phyloP scores from a whole-genome alignment of 2,113 vertebrate species.

The Centropus bengalensis region DNA sequence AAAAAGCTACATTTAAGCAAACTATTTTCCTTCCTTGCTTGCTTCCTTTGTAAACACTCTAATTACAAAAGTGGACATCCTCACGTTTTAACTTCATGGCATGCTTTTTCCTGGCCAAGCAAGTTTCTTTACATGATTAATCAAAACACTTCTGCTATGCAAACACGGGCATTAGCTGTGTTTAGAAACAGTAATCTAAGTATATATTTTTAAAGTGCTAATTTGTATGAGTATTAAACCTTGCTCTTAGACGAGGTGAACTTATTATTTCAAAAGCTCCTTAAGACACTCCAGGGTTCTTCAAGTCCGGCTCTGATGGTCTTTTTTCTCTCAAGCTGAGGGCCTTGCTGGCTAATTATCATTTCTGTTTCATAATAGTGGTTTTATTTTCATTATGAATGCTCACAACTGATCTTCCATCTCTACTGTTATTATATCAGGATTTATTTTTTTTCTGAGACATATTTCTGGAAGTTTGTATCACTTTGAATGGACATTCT shows the following conservation, averaged over 20 bases:
- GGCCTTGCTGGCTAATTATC: neutral
- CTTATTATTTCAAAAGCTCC: neutral
- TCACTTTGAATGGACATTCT: neutral
- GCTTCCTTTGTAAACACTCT: neutral
- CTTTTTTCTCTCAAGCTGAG: neutral
- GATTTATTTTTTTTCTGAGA: neutral
- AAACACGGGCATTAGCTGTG: neutral
- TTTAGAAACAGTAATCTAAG: neutral
- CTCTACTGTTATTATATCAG: neutral
- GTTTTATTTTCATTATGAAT: neutral
- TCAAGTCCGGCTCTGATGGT: neutral
- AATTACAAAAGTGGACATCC: neutral
- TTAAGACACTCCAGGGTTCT: neutral
- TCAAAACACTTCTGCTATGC: neutral
- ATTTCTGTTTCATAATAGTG: neutral
- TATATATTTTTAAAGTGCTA: neutral
- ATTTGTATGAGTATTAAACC: neutral
- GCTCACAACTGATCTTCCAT: neutral
- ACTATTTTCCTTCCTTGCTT: neutral
- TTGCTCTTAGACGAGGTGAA: neutral
- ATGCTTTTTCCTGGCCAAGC: neutral
- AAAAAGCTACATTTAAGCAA: neutral
- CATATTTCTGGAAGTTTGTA: neutral
- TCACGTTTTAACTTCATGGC: neutral
- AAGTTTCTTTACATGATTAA: neutral